Conservation (phyloP, 2,888 invertebrate species). For the Nymphalis c-album region DNA sequence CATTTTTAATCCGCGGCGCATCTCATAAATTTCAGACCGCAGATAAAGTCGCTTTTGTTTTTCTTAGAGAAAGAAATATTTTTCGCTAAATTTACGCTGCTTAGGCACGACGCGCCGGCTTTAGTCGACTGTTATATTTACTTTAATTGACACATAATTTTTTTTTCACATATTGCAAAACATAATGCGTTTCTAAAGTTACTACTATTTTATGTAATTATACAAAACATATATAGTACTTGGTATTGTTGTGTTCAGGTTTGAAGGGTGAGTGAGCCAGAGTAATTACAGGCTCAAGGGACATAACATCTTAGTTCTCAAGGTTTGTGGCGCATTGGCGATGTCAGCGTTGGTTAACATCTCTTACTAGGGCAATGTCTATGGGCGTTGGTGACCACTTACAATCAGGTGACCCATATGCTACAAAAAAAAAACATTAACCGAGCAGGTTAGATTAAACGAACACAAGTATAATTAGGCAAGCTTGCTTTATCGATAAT, state of each 20-base stretch:
- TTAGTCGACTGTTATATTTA: conserved; percentile 45
- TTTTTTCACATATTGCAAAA: neutral
- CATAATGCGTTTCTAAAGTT: neutral
- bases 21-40: conserved; percentile 76
- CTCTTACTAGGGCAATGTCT: no score
- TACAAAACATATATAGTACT: no score
- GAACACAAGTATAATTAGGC: neutral
- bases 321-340: no score
- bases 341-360: no score
- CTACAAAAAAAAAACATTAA: no score
- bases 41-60: conserved; percentile 75
- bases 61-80: conserved; percentile 70
- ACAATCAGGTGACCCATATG: no score
- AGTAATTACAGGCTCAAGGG: no score
- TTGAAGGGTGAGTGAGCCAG: no score
- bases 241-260: no score
- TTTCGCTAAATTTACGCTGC: conserved; percentile 66
- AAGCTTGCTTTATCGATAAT: conserved; percentile 5
- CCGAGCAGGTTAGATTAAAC: neutral
- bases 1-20: conserved; percentile 79
- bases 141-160: conserved; percentile 49
- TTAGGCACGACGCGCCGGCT: conserved; percentile 55
- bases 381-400: no score
- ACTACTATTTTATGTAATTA: neutral
- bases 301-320: no score